These are phyloP conservation scores for Acanthisitta chloris DNA, from an alignment of 2,113 vertebrate species.

Conservation along the genomic window DNA sequence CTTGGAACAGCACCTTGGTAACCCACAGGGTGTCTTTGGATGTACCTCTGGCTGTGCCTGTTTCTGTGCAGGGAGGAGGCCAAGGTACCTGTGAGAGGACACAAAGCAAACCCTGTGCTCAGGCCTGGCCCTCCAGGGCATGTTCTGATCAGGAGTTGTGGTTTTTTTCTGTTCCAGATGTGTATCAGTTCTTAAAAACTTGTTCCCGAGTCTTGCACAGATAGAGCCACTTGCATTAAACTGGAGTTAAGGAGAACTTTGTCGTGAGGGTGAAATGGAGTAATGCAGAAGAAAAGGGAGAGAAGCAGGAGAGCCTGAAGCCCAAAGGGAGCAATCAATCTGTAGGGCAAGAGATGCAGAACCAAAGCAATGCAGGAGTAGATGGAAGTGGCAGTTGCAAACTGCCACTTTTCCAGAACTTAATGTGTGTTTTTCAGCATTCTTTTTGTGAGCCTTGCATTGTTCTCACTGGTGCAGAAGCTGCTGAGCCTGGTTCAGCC, in stretches of 20 bases:
- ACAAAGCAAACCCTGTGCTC: neutral
- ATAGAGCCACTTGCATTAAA: neutral
- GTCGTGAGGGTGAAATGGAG: neutral
- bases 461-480: neutral
- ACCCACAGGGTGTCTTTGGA: neutral
- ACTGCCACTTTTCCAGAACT: neutral
- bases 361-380: neutral
- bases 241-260: neutral
- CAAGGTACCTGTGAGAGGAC: neutral
- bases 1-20: neutral
- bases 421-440: neutral
- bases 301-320: neutral
- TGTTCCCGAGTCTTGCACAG: neutral
- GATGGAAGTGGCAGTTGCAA: neutral
- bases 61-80: neutral
- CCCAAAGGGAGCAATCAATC: neutral
- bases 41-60: neutral
- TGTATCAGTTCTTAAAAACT: neutral
- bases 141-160: neutral
- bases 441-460: neutral
- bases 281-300: neutral
- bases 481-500: neutral
- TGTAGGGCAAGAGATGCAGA: neutral
- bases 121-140: neutral
- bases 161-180: neutral